Base-by-base conservation (phyloP, 2,113 vertebrate genomes). In the Clinocottus analis region DNA sequence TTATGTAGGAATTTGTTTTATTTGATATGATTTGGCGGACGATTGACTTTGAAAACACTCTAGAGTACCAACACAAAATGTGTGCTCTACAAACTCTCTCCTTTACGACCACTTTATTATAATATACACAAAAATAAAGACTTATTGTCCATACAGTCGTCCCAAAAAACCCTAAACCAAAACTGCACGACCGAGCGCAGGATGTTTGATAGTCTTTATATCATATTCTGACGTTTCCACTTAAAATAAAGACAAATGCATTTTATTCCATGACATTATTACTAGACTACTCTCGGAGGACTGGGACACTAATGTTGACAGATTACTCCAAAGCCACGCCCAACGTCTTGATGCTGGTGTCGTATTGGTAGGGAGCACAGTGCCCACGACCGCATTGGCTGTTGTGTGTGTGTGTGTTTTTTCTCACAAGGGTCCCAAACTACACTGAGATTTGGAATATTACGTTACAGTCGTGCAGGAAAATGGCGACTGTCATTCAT, bases 401-500 rank as follows among this genome's bases (percentile, higher is more conserved):
- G 82, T 93, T 94, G 70, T 94, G 75, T 94, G 53, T 17, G 27
- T 47, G 43, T 41, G 39, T 43, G 10, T 43, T 3, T 43, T 86
- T 87, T 55, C 90, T 55, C 90, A 84, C 75, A 89, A 85, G 86
- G 92, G 86, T 93, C 92, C 93, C 88, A 92, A 94, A 95, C 93
- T 93, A 93, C 92, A 93, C 91, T 87, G 93, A 97, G 96, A 96
- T 96, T 97, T 97, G 96, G 96, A 93, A 97, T 99, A 98, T 97
- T 97, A 94, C 96, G 96, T 97, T 98, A 97, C 97, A 97, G 96
- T 97, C 95, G 95, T 96, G 96, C 96, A 84, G 88, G 83, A 97
- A 98, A 97, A 99, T 99, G 98, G 97, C 98, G 97, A 96, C 98
- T 97, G 98, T 98, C 97, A 99, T 99, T 98, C 98, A 99, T 95